Evolutionary conservation across 1,140 invertebrate genomes (phyloP), one percentile per base, ranked within the genome.

Genomic region (Brachionus rubens): DNA sequence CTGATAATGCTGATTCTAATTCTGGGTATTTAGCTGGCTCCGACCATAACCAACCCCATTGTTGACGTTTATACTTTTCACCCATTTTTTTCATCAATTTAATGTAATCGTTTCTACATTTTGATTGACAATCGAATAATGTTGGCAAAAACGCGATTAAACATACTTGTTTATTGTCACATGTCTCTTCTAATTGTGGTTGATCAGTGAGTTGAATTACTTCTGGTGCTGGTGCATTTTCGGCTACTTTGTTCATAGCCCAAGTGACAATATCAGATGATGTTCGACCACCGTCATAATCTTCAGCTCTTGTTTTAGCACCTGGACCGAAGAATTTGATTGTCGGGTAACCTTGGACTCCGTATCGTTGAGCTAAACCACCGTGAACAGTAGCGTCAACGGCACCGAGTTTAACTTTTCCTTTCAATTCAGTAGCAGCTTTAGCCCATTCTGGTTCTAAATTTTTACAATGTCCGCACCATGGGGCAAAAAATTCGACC

Each of bases 41-140:
- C 2, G 91, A 82, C 96, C 96, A 98, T 3, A 94, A 85, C 94
- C 95, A 99, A 78, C 94, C 94, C 96, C 96, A 99, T 85, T 90
- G 89, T 81, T 96, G 95, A 84, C 91, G 90, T 86, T 98, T 98
- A 85, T 91, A 98, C 83, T 94, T 94, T 46, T 96, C 93, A 16
- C 90, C 93, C 46, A 96, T 86, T 3, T 87, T 84, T 19, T 87
- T 89, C 0, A 99, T 85, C 3, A 89, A 89, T 9, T 88, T 82
- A 10, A 99, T 84, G 84, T 96, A 98, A 3, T 88, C 86, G 83
- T 97, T 96, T 79, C 97, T 88, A 82, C 97, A 99, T 21, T 91
- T 88, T 0, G 94, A 88, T 82, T 98, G 92, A 83, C 97, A 99
- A 84, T 99, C 96, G 5, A 98, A 88, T 79, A 99, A 96, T 81